These are phyloP conservation scores for Myotis findleyi DNA, from an alignment of 2,797 vertebrate species.

Conservation along the genomic window DNA sequence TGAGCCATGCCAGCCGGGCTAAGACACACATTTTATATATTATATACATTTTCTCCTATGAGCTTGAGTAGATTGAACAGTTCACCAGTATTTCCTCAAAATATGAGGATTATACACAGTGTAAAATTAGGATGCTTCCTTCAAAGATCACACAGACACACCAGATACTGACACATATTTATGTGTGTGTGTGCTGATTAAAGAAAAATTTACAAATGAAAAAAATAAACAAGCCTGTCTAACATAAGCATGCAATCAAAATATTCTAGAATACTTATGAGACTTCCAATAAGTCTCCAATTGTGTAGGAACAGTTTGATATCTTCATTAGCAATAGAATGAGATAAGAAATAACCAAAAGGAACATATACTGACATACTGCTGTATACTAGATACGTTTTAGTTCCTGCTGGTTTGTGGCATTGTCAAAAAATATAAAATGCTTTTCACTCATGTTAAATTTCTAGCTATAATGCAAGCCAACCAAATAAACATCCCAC, in stretches of 20 bases:
- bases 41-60: neutral
- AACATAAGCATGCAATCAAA: neutral
- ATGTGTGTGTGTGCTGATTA: neutral
- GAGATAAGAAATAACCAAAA: neutral
- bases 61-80: neutral
- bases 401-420: neutral
- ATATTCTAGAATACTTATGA: neutral
- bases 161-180: neutral
- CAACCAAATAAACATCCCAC: neutral
- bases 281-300: slow-evolving; percentile 10
- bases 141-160: neutral
- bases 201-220: neutral
- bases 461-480: neutral
- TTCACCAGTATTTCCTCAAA: neutral
- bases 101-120: neutral
- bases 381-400: neutral
- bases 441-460: neutral
- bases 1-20: too few relatives aligned
- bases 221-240: neutral
- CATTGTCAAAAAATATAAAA: neutral
- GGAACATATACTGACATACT: neutral
- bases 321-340: neutral
- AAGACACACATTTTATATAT: too few relatives aligned
- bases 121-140: neutral
- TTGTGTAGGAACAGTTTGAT: neutral